Base-by-base conservation (phyloP, 2,888 invertebrate species). In the Miltochrista miniata region DNA sequence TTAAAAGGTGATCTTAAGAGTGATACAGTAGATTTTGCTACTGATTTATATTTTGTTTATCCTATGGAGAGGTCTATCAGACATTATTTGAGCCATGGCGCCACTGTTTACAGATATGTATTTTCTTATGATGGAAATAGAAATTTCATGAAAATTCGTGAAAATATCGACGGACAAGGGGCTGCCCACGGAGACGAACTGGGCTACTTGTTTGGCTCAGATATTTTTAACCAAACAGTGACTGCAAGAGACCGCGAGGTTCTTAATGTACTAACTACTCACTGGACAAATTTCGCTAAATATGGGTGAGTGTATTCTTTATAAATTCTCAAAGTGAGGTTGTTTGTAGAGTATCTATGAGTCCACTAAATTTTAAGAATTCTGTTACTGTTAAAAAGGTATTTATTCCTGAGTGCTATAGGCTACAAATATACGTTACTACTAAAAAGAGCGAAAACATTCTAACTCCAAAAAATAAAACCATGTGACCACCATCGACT, bases 181-280 rank as follows among this genome's bases (percentile, higher is more conserved):
- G 77, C 76, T 0, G 42, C 62, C 0, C 81, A 81, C 48, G 67
- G 65, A 2, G 77, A 79, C 50, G 79, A 82, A 9, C 18, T 78
- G 2, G 77, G 78, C 0, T 83, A 82, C 51, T 31, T 83, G 2
- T 82, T 81, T 35, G 57, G 51, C 15, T 38, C 46, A 12, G 15
- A 37, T 1, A 13, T 41, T 13, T 45, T 60, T 9, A 18, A 24
- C 1, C 34, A 45, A 1, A 37, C 38, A 1, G 51, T 37, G 0
- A 36, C 39, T 7, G 43, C 31, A 11, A 51, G 49, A 33, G 65
- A 65, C 24, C 30, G 24, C 30, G 13, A 11, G 1, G 24, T 61
- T 1, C 40, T 65, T 4, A 48, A 61, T 8, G 37, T 9, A 13
- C 54, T 63, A 29, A 48, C 54, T 0, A 51, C 43, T 35, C 40